phyloP scores from a whole-genome alignment of 2,113 vertebrate species.

The Odontesthes bonariensis region DNA sequence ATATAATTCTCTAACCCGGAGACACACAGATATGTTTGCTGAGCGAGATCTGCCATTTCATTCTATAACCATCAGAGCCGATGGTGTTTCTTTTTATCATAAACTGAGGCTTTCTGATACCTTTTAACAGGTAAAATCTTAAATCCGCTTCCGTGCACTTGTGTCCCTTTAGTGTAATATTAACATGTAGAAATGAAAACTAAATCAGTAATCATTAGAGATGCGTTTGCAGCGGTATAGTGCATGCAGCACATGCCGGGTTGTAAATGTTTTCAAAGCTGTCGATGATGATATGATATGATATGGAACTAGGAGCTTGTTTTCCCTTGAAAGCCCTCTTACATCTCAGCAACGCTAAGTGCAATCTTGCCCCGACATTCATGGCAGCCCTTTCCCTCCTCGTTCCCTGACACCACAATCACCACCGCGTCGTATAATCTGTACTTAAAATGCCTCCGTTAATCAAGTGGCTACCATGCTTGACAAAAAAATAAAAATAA shows the following conservation, averaged over 20 bases:
- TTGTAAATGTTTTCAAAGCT: constrained; percentile 42
- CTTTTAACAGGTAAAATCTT: background rate
- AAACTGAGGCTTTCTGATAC: background rate
- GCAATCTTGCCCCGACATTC: constrained; percentile 35
- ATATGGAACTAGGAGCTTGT: constrained; percentile 30
- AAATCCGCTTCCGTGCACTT: constrained; percentile 8
- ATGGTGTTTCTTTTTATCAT: constrained; percentile 1
- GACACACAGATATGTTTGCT: constrained; percentile 67
- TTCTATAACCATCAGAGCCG: constrained; percentile 2
- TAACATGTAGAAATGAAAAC: constrained; percentile 24
- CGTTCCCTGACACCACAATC: too few relatives aligned
- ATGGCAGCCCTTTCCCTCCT: background rate
- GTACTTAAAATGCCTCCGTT: background rate
- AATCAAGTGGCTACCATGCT: too few relatives aligned
- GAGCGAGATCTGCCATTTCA: constrained; percentile 25
- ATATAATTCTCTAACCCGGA: constrained; percentile 80
- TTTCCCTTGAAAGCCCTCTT: constrained; percentile 20
- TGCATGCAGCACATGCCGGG: constrained; percentile 67
- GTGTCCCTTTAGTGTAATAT: constrained; percentile 61
- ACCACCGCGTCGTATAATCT: too few relatives aligned
- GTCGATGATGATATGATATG: constrained; percentile 16
- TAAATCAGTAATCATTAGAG: constrained; percentile 21
- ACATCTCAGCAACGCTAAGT: constrained; percentile 31
- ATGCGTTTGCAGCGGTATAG: constrained; percentile 61
- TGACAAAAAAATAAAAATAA: background rate